phyloP scores from a whole-genome alignment of 2,888 invertebrate genomes.

The Nasonovia ribisnigri region DNA sequence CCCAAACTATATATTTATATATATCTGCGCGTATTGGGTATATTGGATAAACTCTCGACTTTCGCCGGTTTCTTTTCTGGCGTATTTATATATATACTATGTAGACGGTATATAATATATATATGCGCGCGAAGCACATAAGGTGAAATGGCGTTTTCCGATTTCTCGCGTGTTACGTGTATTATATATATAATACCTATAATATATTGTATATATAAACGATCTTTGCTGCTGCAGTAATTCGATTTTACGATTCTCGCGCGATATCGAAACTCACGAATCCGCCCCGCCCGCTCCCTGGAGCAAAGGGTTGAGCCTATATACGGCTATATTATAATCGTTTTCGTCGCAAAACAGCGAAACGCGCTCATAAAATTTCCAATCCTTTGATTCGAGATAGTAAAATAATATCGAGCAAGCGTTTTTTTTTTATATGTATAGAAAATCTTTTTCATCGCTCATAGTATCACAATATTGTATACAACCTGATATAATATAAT shows the following conservation, averaged over 20 bases:
- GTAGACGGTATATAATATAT: background rate
- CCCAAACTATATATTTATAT: background rate
- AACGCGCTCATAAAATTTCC: conserved; percentile 24
- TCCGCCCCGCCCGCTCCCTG: background rate
- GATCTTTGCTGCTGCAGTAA: conserved; percentile 27
- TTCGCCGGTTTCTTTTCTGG: conserved; percentile 5
- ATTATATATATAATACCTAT: background rate
- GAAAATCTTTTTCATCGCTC: background rate
- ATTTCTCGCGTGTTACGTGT: conserved; percentile 20
- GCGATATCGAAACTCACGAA: background rate
- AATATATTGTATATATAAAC: background rate
- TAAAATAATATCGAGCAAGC: background rate
- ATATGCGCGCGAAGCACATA: background rate
- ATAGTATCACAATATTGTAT: background rate
- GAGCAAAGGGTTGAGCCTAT: background rate
- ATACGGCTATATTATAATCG: conserved; percentile 3
- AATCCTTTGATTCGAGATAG: conserved; percentile 47
- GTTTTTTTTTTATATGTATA: background rate
- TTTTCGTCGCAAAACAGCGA: background rate
- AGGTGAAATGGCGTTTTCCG: conserved; percentile 46
- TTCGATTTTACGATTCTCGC: conserved; percentile 42
- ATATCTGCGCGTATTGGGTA: background rate
- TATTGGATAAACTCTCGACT: conserved; percentile 39
- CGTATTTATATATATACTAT: background rate
- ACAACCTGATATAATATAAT: background rate